Base-by-base conservation (phyloP, 2,113 vertebrate species). In the Pelecanoides urinatrix region DNA sequence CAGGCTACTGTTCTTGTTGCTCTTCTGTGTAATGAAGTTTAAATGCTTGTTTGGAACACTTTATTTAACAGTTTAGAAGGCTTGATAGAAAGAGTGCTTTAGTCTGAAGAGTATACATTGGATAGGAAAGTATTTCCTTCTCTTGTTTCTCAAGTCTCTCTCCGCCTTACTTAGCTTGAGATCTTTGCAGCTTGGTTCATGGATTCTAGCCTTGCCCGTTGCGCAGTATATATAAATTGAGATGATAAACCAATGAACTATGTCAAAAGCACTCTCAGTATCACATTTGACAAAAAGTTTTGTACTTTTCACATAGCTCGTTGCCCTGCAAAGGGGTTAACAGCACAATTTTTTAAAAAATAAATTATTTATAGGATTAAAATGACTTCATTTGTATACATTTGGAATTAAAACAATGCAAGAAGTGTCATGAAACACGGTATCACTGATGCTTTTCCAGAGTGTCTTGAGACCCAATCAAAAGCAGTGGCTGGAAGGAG, bases 1-100 rank as follows among this genome's bases (percentile, higher is more conserved):
- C 97, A 92, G 98, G 97, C 96, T 98, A 98, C 98, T 98, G 98
- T 98, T 98, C 98, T 98, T 98, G 98, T 99, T 98, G 98, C 98
- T 98, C 98, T 98, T 98, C 98, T 98, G 98, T 98, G 98, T 98
- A 98, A 98, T 98, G 98, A 98, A 98, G 98, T 98, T 99, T 98
- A 98, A 98, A 98, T 98, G 98, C 98, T 99, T 98, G 98, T 99
- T 98, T 99, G 98, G 98, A 98, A 98, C 98, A 99, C 98, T 98
- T 99, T 98, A 99, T 99, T 99, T 99, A 99, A 99, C 98, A 99
- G 98, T 98, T 98, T 98, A 99, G 99, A 98, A 98, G 98, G 99
- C 98, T 99, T 98, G 97, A 98, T 98, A 99, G 99, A 97, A 98
- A 98, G 98, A 99, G 99, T 98, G 98, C 98, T 99, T 99, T 99